Conservation (phyloP, 2,888 invertebrate species). For the Acanthosepion pharaonis region DNA sequence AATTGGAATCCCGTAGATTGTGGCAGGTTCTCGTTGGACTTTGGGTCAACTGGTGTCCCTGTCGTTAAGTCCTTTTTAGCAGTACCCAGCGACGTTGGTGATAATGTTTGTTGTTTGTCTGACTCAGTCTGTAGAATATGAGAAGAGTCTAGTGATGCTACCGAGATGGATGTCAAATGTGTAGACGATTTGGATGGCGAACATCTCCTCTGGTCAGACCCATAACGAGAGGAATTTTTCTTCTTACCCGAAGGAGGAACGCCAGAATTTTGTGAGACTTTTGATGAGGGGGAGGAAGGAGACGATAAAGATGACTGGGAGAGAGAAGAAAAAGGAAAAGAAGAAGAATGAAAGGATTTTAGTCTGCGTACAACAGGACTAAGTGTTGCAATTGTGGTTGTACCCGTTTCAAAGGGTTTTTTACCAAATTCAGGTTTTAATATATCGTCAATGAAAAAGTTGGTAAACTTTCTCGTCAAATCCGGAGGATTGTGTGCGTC, state of each 20-base stretch:
- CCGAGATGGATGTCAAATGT: neutral
- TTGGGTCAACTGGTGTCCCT: neutral
- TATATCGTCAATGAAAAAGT: slow-evolving; percentile 70
- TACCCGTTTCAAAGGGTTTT: slow-evolving; percentile 36
- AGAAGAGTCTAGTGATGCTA: neutral
- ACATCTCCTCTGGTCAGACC: neutral
- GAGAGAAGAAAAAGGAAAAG: neutral
- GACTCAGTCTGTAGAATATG: neutral
- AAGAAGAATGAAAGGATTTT: neutral
- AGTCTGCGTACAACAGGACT: neutral
- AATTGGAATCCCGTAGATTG: neutral
- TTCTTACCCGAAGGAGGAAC: neutral
- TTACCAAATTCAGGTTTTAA: slow-evolving; percentile 69
- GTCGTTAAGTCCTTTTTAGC: slow-evolving; percentile 4
- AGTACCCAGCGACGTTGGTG: neutral
- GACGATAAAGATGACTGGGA: neutral
- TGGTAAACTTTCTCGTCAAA: slow-evolving; percentile 55
- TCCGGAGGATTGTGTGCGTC: neutral
- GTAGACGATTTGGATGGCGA: neutral
- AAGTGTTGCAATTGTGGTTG: neutral
- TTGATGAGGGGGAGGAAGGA: neutral
- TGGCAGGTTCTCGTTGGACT: neutral
- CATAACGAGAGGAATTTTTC: neutral
- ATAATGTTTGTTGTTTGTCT: neutral
- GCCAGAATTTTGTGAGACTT: neutral